Conservation (phyloP, 2,888 invertebrate genomes). For the Ichneumon xanthorius region DNA sequence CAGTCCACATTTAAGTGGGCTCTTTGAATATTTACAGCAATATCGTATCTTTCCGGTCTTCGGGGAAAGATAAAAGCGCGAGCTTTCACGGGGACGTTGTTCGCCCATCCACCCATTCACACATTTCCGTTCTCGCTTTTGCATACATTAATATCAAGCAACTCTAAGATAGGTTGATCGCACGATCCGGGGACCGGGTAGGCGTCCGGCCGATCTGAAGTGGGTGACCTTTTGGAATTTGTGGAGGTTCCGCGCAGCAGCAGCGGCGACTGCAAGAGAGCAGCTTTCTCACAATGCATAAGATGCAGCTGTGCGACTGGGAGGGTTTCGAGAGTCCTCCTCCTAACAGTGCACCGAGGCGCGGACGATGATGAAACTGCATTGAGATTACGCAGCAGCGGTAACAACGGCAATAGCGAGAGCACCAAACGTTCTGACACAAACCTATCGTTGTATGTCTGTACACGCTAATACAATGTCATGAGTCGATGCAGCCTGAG, state of each 20-base stretch:
- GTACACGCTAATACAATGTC: slow-evolving; percentile 68
- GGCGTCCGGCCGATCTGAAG: slow-evolving; percentile 68
- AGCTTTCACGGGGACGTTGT: background rate
- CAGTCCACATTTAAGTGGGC: too few species aligned
- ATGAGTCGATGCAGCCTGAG: slow-evolving; percentile 61
- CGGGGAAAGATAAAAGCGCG: background rate
- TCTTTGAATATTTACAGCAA: background rate
- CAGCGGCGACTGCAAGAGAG: background rate
- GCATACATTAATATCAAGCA: slow-evolving; percentile 57
- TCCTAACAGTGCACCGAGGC: slow-evolving; percentile 32
- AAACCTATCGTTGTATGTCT: slow-evolving; percentile 58
- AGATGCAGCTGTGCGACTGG: slow-evolving; percentile 67
- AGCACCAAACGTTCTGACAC: slow-evolving; percentile 75
- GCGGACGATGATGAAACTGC: slow-evolving; percentile 50
- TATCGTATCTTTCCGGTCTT: background rate
- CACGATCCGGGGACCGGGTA: slow-evolving; percentile 55
- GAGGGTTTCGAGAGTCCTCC: slow-evolving; percentile 38
- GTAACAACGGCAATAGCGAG: slow-evolving; percentile 67
- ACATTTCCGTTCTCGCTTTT: slow-evolving; percentile 46
- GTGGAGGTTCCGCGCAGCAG: slow-evolving; percentile 75
- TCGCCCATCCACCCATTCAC: slow-evolving; percentile 18
- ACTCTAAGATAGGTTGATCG: slow-evolving; percentile 51
- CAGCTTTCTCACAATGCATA: slow-evolving; percentile 71
- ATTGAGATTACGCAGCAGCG: slow-evolving; percentile 52
- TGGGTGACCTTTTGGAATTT: slow-evolving; percentile 80